Base-by-base conservation (phyloP, 2,797 vertebrate genomes). In the Cichlasoma orientale region DNA sequence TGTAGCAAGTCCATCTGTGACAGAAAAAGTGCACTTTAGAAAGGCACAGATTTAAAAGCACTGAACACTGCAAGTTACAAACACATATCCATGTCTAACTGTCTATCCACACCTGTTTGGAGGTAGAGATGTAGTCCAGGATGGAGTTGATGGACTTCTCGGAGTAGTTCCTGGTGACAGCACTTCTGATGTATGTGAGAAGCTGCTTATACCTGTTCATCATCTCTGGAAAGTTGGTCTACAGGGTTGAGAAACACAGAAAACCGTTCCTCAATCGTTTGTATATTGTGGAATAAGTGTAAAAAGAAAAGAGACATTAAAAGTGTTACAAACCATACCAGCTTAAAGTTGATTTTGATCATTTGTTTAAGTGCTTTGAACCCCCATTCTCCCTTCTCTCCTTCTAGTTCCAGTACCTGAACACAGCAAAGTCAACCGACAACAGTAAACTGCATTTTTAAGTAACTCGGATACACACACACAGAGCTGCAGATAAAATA, bases 71-170 rank as follows among this genome's bases (percentile, higher is more conserved):
- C 1, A 50, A 10, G 11, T 9, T 36, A 3, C 7, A 57, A 74
- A 16, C 47, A 56, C 1, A 54, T 16, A 31, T 53, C 3, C 5
- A 56, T 58, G 16, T 69, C 47, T 14, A 7, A 4, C 1, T 14
- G 4, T 73, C 3, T 1, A 33, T 47, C 9, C 92, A 89, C 95
- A 99, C 98, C 97, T 99, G 98, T 95, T 99, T 99, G 88, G 98
- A 99, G 91, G 98, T 99, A 89, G 98, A 99, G 93, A 99, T 99
- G 92, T 99, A 99, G 95, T 99, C 98, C 93, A 99, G 96, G 92
- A 99, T 99, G 89, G 98, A 99, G 95, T 99, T 99, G 92, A 99
- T 99, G 72, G 98, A 99, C 93, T 99, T 99, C 94, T 99, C 98
- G 7, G 98, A 99, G 90, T 99, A 99, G 95, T 99, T 99, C 89